These are phyloP conservation scores for Hybognathus amarus DNA, from an alignment of 2,797 vertebrate genomes.

Conservation along the genomic window DNA sequence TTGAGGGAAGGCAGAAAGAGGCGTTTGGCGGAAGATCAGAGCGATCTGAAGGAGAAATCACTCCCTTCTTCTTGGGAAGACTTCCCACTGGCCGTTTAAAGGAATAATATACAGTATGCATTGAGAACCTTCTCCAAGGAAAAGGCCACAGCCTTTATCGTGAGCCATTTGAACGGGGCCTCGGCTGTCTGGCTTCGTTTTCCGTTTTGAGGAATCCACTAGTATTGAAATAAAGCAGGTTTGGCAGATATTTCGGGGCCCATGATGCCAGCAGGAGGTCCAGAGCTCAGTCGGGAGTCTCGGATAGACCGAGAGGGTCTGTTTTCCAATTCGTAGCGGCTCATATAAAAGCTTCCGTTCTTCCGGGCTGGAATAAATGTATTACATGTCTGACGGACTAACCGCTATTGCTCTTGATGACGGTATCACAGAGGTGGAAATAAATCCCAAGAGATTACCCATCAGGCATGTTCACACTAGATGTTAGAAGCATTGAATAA, in stretches of 20 bases:
- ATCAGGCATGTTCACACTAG: background rate
- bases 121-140: slow-evolving; percentile 37
- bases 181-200: slow-evolving; percentile 11
- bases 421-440: background rate
- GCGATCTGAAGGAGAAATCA: slow-evolving; percentile 45
- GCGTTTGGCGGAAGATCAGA: slow-evolving; percentile 58
- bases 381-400: background rate
- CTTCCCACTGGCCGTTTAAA: slow-evolving; percentile 50
- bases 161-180: slow-evolving; percentile 40
- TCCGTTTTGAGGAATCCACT: slow-evolving; percentile 17
- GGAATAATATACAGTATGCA: background rate
- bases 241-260: slow-evolving; percentile 26
- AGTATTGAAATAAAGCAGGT: slow-evolving; percentile 31
- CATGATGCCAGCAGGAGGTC: slow-evolving; percentile 38
- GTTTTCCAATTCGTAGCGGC: background rate
- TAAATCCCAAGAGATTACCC: background rate
- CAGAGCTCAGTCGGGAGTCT: slow-evolving; percentile 32
- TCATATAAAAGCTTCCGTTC: background rate
- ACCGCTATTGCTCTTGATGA: background rate
- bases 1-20: slow-evolving; percentile 41
- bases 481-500: background rate
- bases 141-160: slow-evolving; percentile 46
- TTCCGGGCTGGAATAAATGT: background rate
- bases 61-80: slow-evolving; percentile 48
- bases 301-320: background rate